phyloP scores from a whole-genome alignment of 2,888 invertebrate genomes.

The Alcis repandata region DNA sequence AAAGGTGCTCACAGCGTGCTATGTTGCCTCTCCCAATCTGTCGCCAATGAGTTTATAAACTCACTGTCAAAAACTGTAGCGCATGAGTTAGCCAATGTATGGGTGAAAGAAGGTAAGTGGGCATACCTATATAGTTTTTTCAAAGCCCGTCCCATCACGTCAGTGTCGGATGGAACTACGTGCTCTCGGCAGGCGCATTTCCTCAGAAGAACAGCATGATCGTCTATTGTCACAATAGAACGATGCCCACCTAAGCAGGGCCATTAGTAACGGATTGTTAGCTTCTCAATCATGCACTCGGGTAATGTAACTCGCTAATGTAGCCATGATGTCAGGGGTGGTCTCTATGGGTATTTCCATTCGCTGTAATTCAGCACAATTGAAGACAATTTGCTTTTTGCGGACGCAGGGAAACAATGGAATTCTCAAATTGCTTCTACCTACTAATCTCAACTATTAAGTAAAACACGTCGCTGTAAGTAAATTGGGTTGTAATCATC shows the following conservation, averaged over 20 bases:
- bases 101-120: too few relatives aligned
- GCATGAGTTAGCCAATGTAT: too few relatives aligned
- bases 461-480: neutral
- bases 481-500: neutral
- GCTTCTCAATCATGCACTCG: constrained; percentile 11
- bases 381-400: constrained; percentile 29
- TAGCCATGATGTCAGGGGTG: constrained; percentile 39
- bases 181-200: neutral
- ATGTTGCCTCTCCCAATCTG: too few relatives aligned
- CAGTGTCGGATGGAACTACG: too few relatives aligned
- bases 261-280: constrained; percentile 18
- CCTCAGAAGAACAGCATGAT: neutral
- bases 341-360: constrained; percentile 25
- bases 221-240: neutral
- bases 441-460: neutral
- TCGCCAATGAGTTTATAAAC: too few relatives aligned
- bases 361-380: constrained; percentile 22
- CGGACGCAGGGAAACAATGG: neutral
- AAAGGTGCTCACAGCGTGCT: too few relatives aligned
- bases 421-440: constrained; percentile 8
- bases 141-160: too few relatives aligned
- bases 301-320: constrained; percentile 56
- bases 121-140: too few relatives aligned
- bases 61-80: too few relatives aligned
- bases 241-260: neutral